Percentiles rank a stretch among this genome's conserved stretches.
phyloP scores from a whole-genome alignment of 2,888 invertebrate genomes.

The Epinotia ramella region DNA sequence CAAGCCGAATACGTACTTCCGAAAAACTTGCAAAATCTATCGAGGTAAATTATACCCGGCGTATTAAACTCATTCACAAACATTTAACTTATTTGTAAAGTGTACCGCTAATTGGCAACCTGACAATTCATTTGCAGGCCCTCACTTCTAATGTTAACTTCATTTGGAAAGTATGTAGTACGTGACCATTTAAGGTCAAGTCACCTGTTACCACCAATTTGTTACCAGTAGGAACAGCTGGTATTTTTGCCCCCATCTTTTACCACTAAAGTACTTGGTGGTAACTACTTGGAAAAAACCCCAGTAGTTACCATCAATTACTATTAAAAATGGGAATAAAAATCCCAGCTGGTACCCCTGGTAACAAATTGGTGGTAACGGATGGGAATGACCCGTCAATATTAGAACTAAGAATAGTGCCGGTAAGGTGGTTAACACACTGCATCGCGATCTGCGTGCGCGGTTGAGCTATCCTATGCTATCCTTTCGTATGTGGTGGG shows the following conservation, averaged over 20 bases:
- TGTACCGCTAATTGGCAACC: neutral
- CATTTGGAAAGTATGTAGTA: neutral
- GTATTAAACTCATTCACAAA: neutral
- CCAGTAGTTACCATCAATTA: too few relatives aligned
- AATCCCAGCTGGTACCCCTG: too few relatives aligned
- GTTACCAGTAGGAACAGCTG: too few relatives aligned
- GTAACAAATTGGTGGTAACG: too few relatives aligned
- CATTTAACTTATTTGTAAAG: neutral
- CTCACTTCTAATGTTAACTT: neutral
- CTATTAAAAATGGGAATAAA: too few relatives aligned
- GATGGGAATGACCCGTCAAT: neutral
- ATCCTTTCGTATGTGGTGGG: too few relatives aligned
- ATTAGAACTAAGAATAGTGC: neutral
- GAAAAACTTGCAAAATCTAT: neutral
- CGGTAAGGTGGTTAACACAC: neutral
- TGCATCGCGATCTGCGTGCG: neutral
- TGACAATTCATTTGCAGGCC: neutral
- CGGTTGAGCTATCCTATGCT: too few relatives aligned
- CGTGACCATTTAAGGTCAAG: neutral
- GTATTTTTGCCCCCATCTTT: too few relatives aligned
- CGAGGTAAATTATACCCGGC: neutral
- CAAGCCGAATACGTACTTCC: conserved; percentile 3
- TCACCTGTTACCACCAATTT: too few relatives aligned
- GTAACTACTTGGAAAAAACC: too few relatives aligned
- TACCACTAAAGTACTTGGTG: too few relatives aligned